These are phyloP conservation scores for Triplophysa rosa DNA, from an alignment of 2,113 vertebrate genomes.

Conservation along the genomic window DNA sequence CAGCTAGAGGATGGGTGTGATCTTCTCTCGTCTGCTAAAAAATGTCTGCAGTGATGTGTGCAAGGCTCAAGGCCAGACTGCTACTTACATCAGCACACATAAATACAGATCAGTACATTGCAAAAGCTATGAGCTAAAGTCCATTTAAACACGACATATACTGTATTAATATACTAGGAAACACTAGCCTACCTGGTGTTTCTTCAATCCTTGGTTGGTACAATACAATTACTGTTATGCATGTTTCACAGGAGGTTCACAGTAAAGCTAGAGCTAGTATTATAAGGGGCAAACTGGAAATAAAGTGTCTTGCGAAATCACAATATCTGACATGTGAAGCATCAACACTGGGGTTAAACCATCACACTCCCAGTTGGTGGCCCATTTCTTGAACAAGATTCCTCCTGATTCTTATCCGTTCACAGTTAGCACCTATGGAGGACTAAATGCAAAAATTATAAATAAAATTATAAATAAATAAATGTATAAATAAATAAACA, in stretches of 20 bases:
- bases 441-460: too few species aligned
- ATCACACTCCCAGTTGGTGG: background rate
- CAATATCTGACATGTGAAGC: background rate
- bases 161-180: too few species aligned
- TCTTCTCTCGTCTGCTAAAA: slow-evolving; percentile 9
- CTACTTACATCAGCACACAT: slow-evolving; percentile 21
- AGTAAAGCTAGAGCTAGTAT: background rate
- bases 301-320: background rate
- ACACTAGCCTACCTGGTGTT: too few species aligned
- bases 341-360: background rate
- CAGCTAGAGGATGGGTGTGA: background rate
- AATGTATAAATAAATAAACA: too few species aligned
- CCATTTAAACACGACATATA: too few species aligned
- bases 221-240: too few species aligned
- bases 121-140: too few species aligned
- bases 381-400: slow-evolving; percentile 7
- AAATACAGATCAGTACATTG: background rate
- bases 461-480: too few species aligned
- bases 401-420: slow-evolving; percentile 14
- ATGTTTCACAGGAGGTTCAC: too few species aligned
- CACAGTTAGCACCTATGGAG: background rate
- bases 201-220: too few species aligned
- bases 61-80: slow-evolving; percentile 8
- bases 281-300: slow-evolving; percentile 11
- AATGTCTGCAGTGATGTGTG: slow-evolving; percentile 32